Evolutionary conservation across 2,113 vertebrate genomes (phyloP), one percentile per base, ranked within the genome.

Genomic region (Verasper variegatus): DNA sequence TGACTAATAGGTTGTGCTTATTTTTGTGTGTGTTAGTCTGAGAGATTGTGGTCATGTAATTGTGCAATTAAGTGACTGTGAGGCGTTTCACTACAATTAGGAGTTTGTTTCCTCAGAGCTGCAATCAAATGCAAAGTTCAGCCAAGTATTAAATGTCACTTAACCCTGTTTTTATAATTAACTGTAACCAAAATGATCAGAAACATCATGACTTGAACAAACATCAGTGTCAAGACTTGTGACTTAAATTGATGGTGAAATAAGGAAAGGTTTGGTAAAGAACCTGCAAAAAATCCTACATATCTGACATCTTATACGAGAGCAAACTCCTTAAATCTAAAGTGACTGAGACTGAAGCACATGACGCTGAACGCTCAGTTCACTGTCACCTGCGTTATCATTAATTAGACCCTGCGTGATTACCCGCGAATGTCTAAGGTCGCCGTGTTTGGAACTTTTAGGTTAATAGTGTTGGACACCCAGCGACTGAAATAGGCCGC

Each of bases 381-480:
- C 40, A 42, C 40, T 13, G 40, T 42, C 40, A 12, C 40, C 40
- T 74, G 31, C 17, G 74, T 81, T 74, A 86, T 61, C 69, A 60
- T 86, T 81, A 87, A 84, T 67, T 77, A 85, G 56, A 77, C 47
- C 67, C 63, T 65, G 78, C 69, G 47, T 63, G 59, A 91, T 84
- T 78, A 77, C 47, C 58, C 58, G 67, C 76, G 71, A 58, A 74
- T 82, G 69, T 75, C 79, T 52, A 31, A 78, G 13, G 61, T 55
- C 54, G 23, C 77, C 71, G 86, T 79, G 79, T 76, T 73, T 57
- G 15, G 77, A 82, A 20, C 81, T 75, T 92, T 87, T 70, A 54
- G 67, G 64, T 68, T 88, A 85, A 91, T 77, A 78, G 56, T 65
- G 54, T 74, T 24, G 60, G 86, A 89, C 87, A 87, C 71, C 71